These are phyloP conservation scores for Callimico goeldii DNA, from an alignment of 2,797 vertebrate genomes.

Conservation along the genomic window DNA sequence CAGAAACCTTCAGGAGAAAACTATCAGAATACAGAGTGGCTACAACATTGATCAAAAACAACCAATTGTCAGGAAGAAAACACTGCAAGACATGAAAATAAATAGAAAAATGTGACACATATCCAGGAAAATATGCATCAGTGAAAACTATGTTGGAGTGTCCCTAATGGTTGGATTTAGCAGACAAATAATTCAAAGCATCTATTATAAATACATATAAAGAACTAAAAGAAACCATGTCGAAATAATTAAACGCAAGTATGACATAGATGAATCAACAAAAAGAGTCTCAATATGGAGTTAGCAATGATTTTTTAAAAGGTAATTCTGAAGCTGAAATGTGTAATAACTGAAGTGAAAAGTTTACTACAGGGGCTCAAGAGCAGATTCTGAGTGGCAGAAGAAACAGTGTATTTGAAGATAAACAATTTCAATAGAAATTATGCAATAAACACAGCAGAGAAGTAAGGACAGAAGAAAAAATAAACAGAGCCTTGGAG, in stretches of 20 bases:
- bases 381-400: neutral
- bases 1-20: neutral
- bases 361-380: neutral
- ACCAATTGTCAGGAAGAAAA: neutral
- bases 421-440: neutral
- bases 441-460: neutral
- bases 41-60: neutral
- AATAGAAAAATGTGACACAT: neutral
- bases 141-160: neutral
- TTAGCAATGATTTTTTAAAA: neutral
- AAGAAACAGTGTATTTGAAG: neutral
- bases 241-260: neutral
- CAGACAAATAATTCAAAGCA: neutral
- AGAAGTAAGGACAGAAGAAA: neutral
- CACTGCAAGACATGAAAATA: neutral
- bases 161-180: neutral
- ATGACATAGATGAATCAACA: neutral
- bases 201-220: neutral
- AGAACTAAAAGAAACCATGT: neutral
- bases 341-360: neutral
- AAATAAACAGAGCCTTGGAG: neutral
- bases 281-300: neutral
- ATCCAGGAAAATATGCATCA: neutral
- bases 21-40: neutral
- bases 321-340: neutral